Evolutionary conservation across 2,113 vertebrate species (phyloP).

Genomic region (Peromyscus californicus): DNA sequence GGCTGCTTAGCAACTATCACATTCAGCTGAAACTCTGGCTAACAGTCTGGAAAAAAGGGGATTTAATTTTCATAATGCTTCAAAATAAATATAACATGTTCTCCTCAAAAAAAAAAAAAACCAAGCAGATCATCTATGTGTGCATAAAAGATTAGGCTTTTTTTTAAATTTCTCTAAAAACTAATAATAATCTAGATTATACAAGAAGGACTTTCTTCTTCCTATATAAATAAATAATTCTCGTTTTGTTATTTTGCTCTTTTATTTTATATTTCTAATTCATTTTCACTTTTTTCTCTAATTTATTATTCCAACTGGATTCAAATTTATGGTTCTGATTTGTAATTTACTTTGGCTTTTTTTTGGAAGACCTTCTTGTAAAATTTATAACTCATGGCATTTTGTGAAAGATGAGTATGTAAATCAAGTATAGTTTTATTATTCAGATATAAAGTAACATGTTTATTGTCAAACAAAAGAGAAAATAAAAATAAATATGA

Average conservation of each 20-base stretch:
- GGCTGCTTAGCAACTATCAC: too few species aligned
- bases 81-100: too few species aligned
- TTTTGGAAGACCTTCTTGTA: not conserved
- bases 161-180: not conserved
- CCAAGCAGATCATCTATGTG: not conserved
- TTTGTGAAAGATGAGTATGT: not conserved
- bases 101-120: too few species aligned
- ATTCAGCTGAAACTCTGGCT: too few species aligned
- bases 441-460: slow-evolving; percentile 13
- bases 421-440: not conserved
- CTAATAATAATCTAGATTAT: not conserved
- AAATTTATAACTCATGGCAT: slow-evolving; percentile 25
- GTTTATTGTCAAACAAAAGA: not conserved
- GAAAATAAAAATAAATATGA: not conserved
- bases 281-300: slow-evolving; percentile 40
- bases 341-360: slow-evolving; percentile 37
- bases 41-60: too few species aligned
- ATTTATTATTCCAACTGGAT: not conserved
- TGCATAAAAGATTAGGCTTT: not conserved
- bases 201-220: not conserved
- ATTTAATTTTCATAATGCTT: too few species aligned
- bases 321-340: slow-evolving; percentile 2
- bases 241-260: not conserved
- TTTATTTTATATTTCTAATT: not conserved
- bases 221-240: not conserved